Evolutionary conservation across 2,113 vertebrate genomes (phyloP).

Genomic region (Anhinga anhinga): DNA sequence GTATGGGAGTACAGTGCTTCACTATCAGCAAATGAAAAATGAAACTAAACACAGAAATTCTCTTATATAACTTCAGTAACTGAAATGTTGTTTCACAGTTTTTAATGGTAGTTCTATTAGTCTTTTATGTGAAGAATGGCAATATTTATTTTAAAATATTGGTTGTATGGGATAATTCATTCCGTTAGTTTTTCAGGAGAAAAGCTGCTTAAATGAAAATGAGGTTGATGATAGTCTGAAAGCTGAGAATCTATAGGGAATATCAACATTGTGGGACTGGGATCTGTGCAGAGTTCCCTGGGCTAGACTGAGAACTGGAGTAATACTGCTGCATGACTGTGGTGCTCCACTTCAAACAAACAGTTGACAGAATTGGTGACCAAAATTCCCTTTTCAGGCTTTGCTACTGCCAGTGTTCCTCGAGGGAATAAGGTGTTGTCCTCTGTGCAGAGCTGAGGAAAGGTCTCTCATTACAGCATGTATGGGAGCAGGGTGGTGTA

Average conservation of each 20-base stretch:
- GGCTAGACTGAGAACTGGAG: not conserved
- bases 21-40: not conserved
- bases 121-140: not conserved
- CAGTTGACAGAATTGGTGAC: not conserved
- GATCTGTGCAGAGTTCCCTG: not conserved
- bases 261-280: not conserved
- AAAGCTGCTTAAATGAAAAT: not conserved
- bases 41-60: not conserved
- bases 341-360: not conserved
- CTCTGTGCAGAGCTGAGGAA: not conserved
- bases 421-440: not conserved
- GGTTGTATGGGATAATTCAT: not conserved
- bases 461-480: not conserved
- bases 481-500: not conserved
- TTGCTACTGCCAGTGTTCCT: not conserved
- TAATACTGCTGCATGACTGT: not conserved
- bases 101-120: not conserved
- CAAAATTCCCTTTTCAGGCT: not conserved
- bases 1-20: not conserved
- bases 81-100: not conserved
- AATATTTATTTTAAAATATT: not conserved
- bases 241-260: not conserved
- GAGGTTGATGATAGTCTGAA: not conserved
- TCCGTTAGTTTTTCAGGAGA: not conserved
- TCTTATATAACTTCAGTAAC: not conserved